Percentiles rank a stretch among this genome's conserved stretches.
These are phyloP conservation scores for Caenorhabditis inopinata DNA, from an alignment of 1,140 invertebrate species.

Conservation along the genomic window DNA sequence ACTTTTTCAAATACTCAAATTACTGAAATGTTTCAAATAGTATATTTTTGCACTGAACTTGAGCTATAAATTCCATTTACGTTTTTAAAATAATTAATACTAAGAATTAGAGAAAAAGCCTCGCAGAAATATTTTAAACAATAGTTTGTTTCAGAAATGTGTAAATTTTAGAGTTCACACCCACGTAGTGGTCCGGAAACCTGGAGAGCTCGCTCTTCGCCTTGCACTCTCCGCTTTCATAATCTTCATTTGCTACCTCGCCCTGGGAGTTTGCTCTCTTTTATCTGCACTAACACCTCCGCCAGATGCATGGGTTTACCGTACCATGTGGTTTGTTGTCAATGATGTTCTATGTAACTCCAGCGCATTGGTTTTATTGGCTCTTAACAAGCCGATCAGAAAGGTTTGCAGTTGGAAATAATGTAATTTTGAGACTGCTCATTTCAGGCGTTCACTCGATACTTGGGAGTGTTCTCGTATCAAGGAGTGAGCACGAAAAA, in stretches of 20 bases:
- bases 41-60: too few relatives aligned
- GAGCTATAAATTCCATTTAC: too few relatives aligned
- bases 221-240: slow-evolving; percentile 45
- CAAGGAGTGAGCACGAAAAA: slow-evolving; percentile 28
- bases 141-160: not conserved
- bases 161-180: slow-evolving; percentile 30
- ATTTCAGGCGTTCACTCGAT: slow-evolving; percentile 19
- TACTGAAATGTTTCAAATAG: too few relatives aligned
- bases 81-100: too few relatives aligned
- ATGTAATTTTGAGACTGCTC: too few relatives aligned
- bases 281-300: slow-evolving; percentile 44
- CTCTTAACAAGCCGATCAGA: slow-evolving; percentile 42
- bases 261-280: slow-evolving; percentile 39
- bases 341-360: slow-evolving; percentile 49
- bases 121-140: too few relatives aligned
- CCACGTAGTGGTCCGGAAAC: slow-evolving; percentile 41
- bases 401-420: not conserved
- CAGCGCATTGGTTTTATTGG: slow-evolving; percentile 42
- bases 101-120: too few relatives aligned
- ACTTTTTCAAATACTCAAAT: too few relatives aligned
- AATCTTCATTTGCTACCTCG: slow-evolving; percentile 47
- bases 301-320: slow-evolving; percentile 48
- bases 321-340: slow-evolving; percentile 49
- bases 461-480: not conserved
- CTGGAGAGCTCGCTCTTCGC: slow-evolving; percentile 42